A percentile compares a stretch with the other conserved stretches of the same genome.
These are phyloP conservation scores for Lepidurus apus DNA, from an alignment of 1,140 invertebrate genomes.

Conservation along the genomic window DNA sequence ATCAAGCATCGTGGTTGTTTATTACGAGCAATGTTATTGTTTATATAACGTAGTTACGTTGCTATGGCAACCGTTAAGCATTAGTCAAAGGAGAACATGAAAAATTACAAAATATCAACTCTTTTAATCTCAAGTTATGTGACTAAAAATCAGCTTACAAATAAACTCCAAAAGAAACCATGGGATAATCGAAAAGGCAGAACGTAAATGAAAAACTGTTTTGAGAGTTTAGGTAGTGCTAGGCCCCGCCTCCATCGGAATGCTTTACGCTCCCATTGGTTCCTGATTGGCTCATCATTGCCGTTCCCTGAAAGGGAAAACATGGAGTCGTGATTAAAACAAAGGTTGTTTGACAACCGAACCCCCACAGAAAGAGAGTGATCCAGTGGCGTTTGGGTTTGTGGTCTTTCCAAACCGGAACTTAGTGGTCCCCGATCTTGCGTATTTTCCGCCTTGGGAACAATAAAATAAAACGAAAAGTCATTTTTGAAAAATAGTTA, in stretches of 20 bases:
- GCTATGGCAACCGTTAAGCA: too few species aligned
- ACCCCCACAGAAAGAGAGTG: neutral
- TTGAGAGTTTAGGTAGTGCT: too few species aligned
- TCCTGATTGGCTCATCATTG: neutral
- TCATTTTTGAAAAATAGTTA: too few species aligned
- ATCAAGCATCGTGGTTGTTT: too few species aligned
- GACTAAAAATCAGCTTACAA: too few species aligned
- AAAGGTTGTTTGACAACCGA: slow-evolving; percentile 2
- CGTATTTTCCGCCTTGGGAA: neutral
- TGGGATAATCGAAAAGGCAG: neutral
- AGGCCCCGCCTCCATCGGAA: too few species aligned
- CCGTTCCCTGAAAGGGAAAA: neutral
- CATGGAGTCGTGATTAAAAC: neutral
- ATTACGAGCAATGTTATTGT: too few species aligned
- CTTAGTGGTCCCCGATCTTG: neutral
- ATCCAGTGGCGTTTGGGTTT: neutral
- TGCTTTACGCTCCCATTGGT: neutral
- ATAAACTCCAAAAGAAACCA: too few species aligned
- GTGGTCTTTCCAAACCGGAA: neutral
- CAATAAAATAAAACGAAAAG: neutral
- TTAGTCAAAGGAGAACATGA: too few species aligned
- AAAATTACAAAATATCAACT: too few species aligned
- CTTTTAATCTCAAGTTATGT: too few species aligned
- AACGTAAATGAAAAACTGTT: neutral
- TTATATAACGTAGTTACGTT: too few species aligned